Evolutionary conservation across 2,888 invertebrate genomes (phyloP).

Genomic region (Flabesymbios commensalis): DNA sequence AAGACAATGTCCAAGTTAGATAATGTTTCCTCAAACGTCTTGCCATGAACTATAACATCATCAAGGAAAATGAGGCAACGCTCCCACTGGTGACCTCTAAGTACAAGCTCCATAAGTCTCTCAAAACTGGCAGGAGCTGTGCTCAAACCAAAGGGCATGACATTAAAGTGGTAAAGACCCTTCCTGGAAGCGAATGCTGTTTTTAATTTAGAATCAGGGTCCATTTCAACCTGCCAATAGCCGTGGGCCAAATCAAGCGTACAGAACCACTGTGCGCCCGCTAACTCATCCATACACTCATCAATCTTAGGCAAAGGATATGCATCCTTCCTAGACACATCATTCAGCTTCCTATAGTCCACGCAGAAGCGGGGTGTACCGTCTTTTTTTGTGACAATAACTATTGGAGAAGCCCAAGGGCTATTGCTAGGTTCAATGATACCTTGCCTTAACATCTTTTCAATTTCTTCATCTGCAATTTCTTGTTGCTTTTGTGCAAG

Average conservation of each 20-base stretch:
- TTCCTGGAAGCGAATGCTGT: conserved; percentile 14
- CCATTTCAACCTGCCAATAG: conserved; percentile 38
- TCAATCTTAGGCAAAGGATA: conserved; percentile 27
- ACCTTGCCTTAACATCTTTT: conserved; percentile 7
- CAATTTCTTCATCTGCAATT: background rate
- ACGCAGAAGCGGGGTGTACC: conserved; percentile 25
- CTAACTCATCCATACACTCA: conserved; percentile 26
- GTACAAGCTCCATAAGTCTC: conserved; percentile 9
- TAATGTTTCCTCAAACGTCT: conserved; percentile 1
- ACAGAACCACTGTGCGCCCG: conserved; percentile 31
- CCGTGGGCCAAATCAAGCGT: conserved; percentile 34
- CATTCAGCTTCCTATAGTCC: conserved; percentile 28
- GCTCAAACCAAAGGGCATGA: conserved; percentile 10
- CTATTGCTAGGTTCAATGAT: conserved; percentile 10
- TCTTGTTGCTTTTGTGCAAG: background rate
- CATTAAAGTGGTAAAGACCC: conserved; percentile 10
- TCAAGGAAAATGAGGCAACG: conserved; percentile 15
- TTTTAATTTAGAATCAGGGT: conserved; percentile 2
- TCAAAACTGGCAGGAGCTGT: conserved; percentile 14
- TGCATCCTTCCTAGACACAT: conserved; percentile 24
- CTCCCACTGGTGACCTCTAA: background rate
- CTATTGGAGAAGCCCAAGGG: conserved; percentile 18
- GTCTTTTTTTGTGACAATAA: conserved; percentile 27
- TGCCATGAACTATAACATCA: conserved; percentile 14
- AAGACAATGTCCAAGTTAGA: background rate